Conservation (phyloP, 2,113 vertebrate species). For the Agapornis roseicollis region DNA sequence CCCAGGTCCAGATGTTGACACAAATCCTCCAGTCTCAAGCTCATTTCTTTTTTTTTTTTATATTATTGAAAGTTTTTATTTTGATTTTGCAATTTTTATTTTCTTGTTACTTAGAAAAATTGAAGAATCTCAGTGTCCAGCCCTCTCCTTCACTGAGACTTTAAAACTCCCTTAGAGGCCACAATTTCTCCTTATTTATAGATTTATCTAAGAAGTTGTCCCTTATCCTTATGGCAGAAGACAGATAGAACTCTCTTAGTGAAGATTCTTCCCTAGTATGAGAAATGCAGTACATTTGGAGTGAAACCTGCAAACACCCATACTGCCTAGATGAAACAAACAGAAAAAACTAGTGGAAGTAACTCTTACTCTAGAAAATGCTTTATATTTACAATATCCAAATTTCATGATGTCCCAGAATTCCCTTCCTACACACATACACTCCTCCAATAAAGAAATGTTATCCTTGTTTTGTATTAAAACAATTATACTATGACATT, state of each 20-base stretch:
- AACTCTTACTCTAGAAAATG: not conserved
- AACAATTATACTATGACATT: not conserved
- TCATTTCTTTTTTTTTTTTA: not conserved
- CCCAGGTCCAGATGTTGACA: slow-evolving; percentile 24
- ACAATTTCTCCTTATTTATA: not conserved
- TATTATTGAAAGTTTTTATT: not conserved
- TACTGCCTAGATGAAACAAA: not conserved
- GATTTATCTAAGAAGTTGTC: not conserved
- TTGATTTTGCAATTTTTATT: not conserved
- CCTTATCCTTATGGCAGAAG: not conserved
- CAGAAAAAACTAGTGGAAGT: not conserved
- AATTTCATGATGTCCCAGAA: not conserved
- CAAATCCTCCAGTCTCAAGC: not conserved
- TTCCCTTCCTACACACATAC: not conserved
- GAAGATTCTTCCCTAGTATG: not conserved
- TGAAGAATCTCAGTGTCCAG: not conserved
- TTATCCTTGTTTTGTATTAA: not conserved
- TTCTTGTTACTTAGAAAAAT: not conserved
- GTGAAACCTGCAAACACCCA: not conserved
- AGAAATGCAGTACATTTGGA: not conserved
- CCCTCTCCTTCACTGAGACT: not conserved
- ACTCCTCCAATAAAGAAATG: not conserved
- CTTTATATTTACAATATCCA: not conserved
- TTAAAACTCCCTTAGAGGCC: not conserved
- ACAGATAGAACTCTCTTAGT: not conserved